Evolutionary conservation across 2,113 vertebrate genomes (phyloP).

Genomic region (Eptesicus fuscus): DNA sequence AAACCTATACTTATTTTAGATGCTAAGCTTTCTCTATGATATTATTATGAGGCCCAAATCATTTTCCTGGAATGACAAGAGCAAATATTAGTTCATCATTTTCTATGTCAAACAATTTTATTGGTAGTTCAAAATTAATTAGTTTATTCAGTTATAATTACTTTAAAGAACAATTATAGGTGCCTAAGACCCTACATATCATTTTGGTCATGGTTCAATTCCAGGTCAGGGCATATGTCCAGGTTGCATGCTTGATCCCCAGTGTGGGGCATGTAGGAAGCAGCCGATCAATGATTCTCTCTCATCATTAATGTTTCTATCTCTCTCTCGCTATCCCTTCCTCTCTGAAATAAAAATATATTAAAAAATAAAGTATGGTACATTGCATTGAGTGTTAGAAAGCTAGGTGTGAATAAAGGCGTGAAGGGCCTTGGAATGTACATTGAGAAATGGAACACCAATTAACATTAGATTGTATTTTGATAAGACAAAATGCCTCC

Average conservation of each 20-base stretch:
- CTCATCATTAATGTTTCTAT: too few species aligned
- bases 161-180: neutral
- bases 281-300: too few species aligned
- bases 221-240: too few species aligned
- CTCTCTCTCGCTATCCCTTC: too few species aligned
- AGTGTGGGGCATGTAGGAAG: too few species aligned
- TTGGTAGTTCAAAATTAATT: neutral
- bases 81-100: neutral
- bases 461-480: neutral
- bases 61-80: neutral
- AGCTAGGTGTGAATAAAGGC: neutral
- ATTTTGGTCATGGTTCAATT: neutral
- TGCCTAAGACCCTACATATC: neutral
- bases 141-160: neutral
- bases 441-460: neutral
- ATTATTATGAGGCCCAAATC: neutral
- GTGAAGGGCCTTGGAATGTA: neutral
- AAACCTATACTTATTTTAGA: neutral
- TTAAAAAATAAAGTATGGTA: neutral
- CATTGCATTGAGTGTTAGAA: neutral
- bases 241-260: too few species aligned
- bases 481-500: neutral
- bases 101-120: neutral
- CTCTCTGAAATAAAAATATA: too few species aligned
- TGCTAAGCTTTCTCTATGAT: neutral